Base-by-base conservation (phyloP, 30 jellyfish, hydroid and myxozoan species). In the Pseudorhiza aurosa region DNA sequence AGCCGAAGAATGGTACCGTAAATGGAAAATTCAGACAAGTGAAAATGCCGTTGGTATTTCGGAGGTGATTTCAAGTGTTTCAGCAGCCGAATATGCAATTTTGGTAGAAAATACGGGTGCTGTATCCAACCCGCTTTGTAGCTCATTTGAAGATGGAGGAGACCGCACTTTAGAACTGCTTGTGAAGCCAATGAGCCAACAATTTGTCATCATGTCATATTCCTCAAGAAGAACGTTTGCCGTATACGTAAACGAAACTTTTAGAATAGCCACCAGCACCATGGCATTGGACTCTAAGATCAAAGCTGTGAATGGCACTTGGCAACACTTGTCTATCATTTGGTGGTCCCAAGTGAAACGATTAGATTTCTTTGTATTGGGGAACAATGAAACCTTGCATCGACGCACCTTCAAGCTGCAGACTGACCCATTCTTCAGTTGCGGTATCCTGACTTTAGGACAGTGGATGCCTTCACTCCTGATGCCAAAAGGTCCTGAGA, bases 261-360 rank as follows among this genome's bases (percentile, higher is more conserved):
- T 63, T 14, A 65, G 44, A 81, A 31, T 81, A 58, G 18, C 29
- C 60, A 57, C 72, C 27, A 42, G 58, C 29, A 6, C 24, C 2
- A 19, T 37, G 5, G 56, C 58, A 33, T 33, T 81, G n/a, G 92
- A 67, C 60, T 46, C 92, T 7, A 11, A 39, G 1, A 67, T 81
- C 57, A 32, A 29, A 40, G 73, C 46, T n/a, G 18, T 24, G 2
- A 67, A 51, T 49, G 68, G 69, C 7, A 7, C 69, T 6, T 81
- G 92, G 92, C 92, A 81, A 30, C 92, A 81, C 21, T 42, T 81
- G 46, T 14, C 92, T 12, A 12, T 81, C 22, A 42, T 81, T 50
- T 81, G 73, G 76, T 65, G 72, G 72, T 32, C 71, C 4, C 28
- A 22, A 7, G 10, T 36, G 2, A 67, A 30, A 26, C 92, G 80